phyloP scores from a whole-genome alignment of 53 echinoderm and acorn worm species.

The Paracentrotus lividus region DNA sequence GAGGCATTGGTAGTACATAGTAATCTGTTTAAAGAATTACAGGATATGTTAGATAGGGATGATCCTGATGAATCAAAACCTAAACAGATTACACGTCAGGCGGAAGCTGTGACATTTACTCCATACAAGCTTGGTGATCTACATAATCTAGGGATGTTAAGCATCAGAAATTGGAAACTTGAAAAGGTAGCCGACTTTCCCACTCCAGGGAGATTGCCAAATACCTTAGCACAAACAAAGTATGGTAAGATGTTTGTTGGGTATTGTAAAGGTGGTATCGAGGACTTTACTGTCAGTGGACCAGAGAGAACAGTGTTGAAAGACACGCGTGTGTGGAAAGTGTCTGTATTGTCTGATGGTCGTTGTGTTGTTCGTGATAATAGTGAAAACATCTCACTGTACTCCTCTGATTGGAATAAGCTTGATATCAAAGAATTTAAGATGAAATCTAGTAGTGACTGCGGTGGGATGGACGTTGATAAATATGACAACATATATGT shows the following conservation, averaged over 20 bases:
- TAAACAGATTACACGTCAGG: background rate
- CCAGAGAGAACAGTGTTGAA: background rate
- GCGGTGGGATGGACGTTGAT: slow-evolving; percentile 6
- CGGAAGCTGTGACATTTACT: background rate
- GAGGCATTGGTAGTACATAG: background rate
- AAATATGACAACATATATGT: background rate
- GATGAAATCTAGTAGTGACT: background rate
- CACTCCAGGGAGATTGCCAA: background rate
- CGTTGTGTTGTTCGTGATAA: background rate
- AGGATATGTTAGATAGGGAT: background rate
- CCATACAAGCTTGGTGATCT: background rate
- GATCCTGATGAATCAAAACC: background rate
- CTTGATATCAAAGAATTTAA: background rate
- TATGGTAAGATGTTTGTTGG: background rate
- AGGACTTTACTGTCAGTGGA: background rate
- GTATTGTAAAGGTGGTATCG: background rate
- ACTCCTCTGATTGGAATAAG: background rate
- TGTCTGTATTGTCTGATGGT: background rate
- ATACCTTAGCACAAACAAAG: background rate
- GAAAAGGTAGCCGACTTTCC: background rate
- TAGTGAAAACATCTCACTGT: background rate
- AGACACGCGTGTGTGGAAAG: background rate
- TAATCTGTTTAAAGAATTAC: background rate
- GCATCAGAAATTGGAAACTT: background rate
- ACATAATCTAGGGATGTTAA: background rate